These are phyloP conservation scores for Alitta virens DNA, from an alignment of 2,888 invertebrate genomes.

Conservation along the genomic window DNA sequence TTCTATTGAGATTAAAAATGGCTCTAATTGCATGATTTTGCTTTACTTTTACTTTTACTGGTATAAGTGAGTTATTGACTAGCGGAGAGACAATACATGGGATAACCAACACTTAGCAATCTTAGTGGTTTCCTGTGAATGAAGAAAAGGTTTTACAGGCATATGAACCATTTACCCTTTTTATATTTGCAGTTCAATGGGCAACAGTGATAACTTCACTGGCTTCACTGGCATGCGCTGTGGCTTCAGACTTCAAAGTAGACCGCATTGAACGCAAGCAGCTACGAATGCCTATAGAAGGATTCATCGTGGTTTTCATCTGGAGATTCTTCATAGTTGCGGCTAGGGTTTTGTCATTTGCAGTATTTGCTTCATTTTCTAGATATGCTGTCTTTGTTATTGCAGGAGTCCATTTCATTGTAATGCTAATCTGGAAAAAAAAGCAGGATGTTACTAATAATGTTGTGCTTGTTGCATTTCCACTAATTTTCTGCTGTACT, in stretches of 20 bases:
- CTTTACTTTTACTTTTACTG: too few species aligned
- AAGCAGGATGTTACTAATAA: conserved; percentile 66
- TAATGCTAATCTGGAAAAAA: conserved; percentile 71
- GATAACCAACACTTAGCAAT: too few species aligned
- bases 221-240: conserved; percentile 86
- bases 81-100: too few species aligned
- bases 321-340: conserved; percentile 83
- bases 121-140: too few species aligned
- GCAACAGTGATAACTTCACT: conserved; percentile 75
- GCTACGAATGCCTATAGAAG: conserved; percentile 66
- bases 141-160: too few species aligned
- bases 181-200: conserved; percentile 31
- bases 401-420: conserved; percentile 67
- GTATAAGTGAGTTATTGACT: too few species aligned
- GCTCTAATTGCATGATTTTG: too few species aligned
- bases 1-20: too few species aligned
- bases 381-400: conserved; percentile 61
- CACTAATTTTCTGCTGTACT: conserved; percentile 56
- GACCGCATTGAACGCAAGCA: conserved; percentile 77
- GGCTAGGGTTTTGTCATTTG: conserved; percentile 77
- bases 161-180: too few species aligned
- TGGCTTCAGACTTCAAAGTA: conserved; percentile 82
- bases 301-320: conserved; percentile 72
- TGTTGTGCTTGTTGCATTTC: conserved; percentile 56
- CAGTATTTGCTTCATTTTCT: conserved; percentile 75